Percentiles rank a stretch among this genome's conserved stretches.
Evolutionary conservation across 2,113 vertebrate species (phyloP).

Genomic region (Benitochromis conjunctus): DNA sequence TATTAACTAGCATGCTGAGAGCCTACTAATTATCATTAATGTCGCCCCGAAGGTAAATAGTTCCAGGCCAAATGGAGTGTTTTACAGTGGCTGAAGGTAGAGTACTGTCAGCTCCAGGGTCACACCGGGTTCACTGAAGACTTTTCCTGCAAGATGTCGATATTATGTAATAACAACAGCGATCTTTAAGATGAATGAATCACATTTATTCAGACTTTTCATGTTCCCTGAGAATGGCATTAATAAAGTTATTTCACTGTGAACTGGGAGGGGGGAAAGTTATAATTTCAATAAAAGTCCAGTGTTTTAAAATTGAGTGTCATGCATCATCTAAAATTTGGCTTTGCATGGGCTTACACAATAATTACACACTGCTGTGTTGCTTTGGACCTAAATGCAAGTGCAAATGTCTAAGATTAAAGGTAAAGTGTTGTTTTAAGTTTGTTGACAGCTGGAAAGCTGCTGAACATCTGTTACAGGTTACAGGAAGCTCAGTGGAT

Average conservation of each 20-base stretch:
- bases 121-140: conserved; percentile 41
- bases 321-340: neutral
- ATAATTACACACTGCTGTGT: neutral
- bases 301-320: neutral
- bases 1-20: conserved; percentile 49
- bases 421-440: neutral
- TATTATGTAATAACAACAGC: conserved; percentile 3
- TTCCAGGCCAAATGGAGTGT: conserved; percentile 49
- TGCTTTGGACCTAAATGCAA: neutral
- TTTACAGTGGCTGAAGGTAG: conserved; percentile 29
- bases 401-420: neutral
- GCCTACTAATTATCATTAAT: conserved; percentile 62
- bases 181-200: neutral
- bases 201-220: neutral
- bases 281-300: neutral
- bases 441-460: neutral
- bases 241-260: neutral
- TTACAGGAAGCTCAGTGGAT: neutral
- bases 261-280: neutral
- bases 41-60: conserved; percentile 53
- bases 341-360: neutral
- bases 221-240: neutral
- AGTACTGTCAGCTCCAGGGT: conserved; percentile 33
- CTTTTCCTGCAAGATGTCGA: neutral
- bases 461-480: conserved; percentile 38